Evolutionary conservation across 1,140 invertebrate genomes (phyloP), one percentile per base, ranked within the genome.

Genomic region (Drosophila ercepeae): DNA sequence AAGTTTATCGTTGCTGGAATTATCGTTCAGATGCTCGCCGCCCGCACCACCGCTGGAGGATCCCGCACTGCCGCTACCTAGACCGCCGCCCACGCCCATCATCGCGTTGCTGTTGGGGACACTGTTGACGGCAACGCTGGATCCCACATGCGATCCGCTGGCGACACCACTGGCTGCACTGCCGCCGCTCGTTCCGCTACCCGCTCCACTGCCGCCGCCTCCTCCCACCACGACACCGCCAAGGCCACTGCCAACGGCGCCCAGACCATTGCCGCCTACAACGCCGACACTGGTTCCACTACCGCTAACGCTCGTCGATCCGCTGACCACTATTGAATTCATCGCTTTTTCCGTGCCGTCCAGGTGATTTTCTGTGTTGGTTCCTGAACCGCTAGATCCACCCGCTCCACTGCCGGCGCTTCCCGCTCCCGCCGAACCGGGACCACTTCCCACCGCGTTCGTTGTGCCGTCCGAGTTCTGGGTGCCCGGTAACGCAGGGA

Each of bases 401-500:
- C 48, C 25, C 16, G 65, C 59, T 18, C 69, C 79, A 41, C 61
- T 58, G 34, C 72, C 71, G 53, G 39, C 39, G 39, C 39, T 18
- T 8, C 39, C 39, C 16, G 16, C 39, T 8, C 39, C 39, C 16
- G 16, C 39, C 8, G 14, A 14, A 3, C 69, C 68, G n/a, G n/a
- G n/a, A 45, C 53, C 23, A 34, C 57, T 75, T 39, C 84, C 77
- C 55, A 84, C 78, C 42, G 88, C 65, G 48, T 88, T 91, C 89
- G 94, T 94, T 79, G 94, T 94, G 71, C 93, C 92, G 55, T 91
- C 90, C 39, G 89, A 90, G 63, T 90, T 90, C 59, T 91, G 90
- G 78, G 93, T 96, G 91, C 94, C 95, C 61, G 95, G 99, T 92
- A 99, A 93, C 89, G 99, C 98, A 71, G 98, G 98, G 93, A 99